Conservation (phyloP, 2,797 vertebrate genomes). For the Myotis daubentonii region DNA sequence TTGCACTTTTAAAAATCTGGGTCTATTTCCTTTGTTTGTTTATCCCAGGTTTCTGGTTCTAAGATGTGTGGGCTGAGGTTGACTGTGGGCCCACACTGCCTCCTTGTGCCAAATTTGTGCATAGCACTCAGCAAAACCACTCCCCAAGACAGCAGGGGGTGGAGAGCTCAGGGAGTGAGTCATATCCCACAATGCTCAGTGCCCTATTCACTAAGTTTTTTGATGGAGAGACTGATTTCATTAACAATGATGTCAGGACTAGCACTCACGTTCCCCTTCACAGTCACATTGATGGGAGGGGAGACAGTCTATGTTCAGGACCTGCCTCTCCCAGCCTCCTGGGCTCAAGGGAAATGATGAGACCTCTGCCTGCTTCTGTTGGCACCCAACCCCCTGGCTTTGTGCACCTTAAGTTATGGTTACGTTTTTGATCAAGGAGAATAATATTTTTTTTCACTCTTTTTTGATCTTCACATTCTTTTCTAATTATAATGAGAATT, state of each 20-base stretch:
- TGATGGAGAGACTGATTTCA: neutral
- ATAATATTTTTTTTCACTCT: neutral
- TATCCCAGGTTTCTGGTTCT: neutral
- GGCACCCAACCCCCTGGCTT: neutral
- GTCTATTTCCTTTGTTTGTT: neutral
- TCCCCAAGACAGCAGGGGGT: neutral
- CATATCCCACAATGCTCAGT: neutral
- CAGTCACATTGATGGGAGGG: neutral
- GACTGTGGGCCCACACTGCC: conserved; percentile 64
- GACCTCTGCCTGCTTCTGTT: neutral
- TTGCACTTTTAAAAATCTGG: neutral
- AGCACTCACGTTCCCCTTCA: neutral
- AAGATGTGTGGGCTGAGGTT: neutral
- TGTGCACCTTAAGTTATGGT: neutral
- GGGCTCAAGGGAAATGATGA: neutral
- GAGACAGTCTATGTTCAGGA: neutral
- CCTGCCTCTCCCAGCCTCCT: neutral
- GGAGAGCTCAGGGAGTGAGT: neutral
- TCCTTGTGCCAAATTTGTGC: conserved; percentile 62
- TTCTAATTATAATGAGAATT: conserved; percentile 13
- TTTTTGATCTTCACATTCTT: neutral
- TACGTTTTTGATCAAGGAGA: neutral
- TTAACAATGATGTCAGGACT: neutral
- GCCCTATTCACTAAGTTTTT: neutral
- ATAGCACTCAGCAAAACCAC: neutral